Conservation (phyloP, 37 sponge, comb jelly and placozoan genomes). For the Oscarella lobularis region DNA sequence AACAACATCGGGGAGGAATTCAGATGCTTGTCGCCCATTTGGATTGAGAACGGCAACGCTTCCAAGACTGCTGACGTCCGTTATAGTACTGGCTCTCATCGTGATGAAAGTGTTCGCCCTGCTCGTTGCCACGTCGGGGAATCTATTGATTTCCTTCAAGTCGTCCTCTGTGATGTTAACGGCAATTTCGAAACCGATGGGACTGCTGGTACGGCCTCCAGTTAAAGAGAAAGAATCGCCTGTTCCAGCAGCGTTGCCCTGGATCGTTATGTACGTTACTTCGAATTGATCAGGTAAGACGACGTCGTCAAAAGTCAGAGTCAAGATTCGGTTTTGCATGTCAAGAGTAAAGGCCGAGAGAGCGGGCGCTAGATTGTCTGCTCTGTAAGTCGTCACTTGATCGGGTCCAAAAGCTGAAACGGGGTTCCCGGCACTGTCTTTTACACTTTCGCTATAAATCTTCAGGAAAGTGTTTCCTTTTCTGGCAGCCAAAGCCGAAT, state of each 20-base stretch:
- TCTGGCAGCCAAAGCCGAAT: constrained; percentile 53
- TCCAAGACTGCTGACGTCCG: constrained; percentile 44
- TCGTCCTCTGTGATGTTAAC: constrained; percentile 31
- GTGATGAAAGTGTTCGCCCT: constrained; percentile 51
- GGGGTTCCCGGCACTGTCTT: constrained; percentile 40
- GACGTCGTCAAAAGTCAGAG: constrained; percentile 69
- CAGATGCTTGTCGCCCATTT: constrained; percentile 23
- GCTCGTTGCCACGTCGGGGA: constrained; percentile 48
- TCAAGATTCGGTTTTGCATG: constrained; percentile 54
- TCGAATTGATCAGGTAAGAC: constrained; percentile 39
- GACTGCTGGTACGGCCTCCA: constrained; percentile 47
- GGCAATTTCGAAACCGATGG: constrained; percentile 50
- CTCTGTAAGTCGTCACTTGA: constrained; percentile 29
- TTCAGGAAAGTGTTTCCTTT: constrained; percentile 63
- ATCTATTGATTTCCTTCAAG: constrained; percentile 50
- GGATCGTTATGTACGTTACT: constrained; percentile 40
- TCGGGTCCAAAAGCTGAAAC: constrained; percentile 11
- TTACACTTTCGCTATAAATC: constrained; percentile 22
- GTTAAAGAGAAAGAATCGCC: constrained; percentile 34
- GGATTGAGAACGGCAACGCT: constrained; percentile 23
- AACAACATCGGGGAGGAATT: constrained; percentile 31
- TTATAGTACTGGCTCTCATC: constrained; percentile 25
- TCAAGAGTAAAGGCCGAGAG: constrained; percentile 48
- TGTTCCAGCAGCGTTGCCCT: constrained; percentile 21
- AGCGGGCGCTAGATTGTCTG: constrained; percentile 42